Conservation (phyloP, 1,140 invertebrate species). For the Caenorhabditis brenneri region DNA sequence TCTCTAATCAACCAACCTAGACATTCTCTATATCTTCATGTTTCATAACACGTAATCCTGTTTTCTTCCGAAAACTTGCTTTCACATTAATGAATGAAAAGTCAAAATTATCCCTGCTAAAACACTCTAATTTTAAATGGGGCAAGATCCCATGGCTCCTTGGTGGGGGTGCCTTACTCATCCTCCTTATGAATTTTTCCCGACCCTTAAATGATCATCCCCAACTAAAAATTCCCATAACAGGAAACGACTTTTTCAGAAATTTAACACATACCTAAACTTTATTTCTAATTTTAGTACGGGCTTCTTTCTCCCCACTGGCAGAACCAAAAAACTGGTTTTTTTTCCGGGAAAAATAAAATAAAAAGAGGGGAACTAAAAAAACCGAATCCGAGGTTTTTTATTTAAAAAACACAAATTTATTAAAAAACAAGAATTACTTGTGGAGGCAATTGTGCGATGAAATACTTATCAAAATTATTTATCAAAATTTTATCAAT, state of each 20-base stretch:
- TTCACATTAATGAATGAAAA: not conserved
- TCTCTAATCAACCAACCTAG: too few species aligned
- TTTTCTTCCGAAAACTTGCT: too few species aligned
- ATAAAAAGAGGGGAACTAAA: not conserved
- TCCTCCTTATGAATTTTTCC: not conserved
- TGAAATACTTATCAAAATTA: not conserved
- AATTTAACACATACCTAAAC: not conserved
- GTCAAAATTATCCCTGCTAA: not conserved
- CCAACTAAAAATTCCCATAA: not conserved
- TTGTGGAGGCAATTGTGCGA: slow-evolving; percentile 1
- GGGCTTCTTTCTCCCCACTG: not conserved
- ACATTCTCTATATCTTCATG: too few species aligned
- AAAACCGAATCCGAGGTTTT: slow-evolving; percentile 30
- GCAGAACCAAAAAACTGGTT: not conserved
- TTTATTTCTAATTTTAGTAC: not conserved
- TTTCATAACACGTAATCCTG: too few species aligned
- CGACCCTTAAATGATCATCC: not conserved
- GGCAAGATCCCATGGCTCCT: too few species aligned
- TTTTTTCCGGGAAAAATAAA: not conserved
- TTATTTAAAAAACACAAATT: too few species aligned
- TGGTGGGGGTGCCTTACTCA: too few species aligned
- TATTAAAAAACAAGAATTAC: slow-evolving; percentile 31
- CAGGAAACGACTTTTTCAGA: slow-evolving; percentile 3
- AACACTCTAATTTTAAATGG: not conserved
- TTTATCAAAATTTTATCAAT: not conserved